phyloP scores from a whole-genome alignment of 2,113 vertebrate species.

The Silurus asotus region DNA sequence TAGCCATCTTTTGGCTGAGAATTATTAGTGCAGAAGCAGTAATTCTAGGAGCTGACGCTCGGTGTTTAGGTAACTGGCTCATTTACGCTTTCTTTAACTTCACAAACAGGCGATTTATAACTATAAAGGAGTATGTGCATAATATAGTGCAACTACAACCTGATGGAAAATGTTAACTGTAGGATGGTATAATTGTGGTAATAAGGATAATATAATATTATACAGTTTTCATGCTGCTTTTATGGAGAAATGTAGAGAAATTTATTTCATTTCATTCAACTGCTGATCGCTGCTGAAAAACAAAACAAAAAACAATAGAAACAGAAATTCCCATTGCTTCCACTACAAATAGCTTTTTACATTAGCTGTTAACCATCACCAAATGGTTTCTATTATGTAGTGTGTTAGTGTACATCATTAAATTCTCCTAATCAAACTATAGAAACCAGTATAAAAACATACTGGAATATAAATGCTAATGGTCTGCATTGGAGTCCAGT shows the following conservation, averaged over 20 bases:
- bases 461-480: too few species aligned
- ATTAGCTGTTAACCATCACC: too few species aligned
- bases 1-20: background rate
- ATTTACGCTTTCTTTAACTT: background rate
- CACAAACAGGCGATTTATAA: background rate
- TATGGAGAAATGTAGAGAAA: background rate
- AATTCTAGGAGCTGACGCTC: background rate
- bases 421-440: too few species aligned
- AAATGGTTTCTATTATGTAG: too few species aligned
- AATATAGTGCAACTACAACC: too few species aligned
- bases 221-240: slow-evolving; percentile 1
- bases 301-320: too few species aligned
- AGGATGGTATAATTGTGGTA: background rate
- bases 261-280: background rate
- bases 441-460: too few species aligned
- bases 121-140: background rate
- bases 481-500: too few species aligned
- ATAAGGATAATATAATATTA: background rate
- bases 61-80: background rate
- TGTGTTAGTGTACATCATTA: too few species aligned
- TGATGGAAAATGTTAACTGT: background rate
- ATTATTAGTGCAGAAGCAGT: background rate
- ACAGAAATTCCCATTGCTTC: too few species aligned
- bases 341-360: too few species aligned
- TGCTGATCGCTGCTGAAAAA: background rate